Evolutionary conservation across 2,888 invertebrate genomes (phyloP), one percentile per base, ranked within the genome.

Genomic region (Agrotis clavis): DNA sequence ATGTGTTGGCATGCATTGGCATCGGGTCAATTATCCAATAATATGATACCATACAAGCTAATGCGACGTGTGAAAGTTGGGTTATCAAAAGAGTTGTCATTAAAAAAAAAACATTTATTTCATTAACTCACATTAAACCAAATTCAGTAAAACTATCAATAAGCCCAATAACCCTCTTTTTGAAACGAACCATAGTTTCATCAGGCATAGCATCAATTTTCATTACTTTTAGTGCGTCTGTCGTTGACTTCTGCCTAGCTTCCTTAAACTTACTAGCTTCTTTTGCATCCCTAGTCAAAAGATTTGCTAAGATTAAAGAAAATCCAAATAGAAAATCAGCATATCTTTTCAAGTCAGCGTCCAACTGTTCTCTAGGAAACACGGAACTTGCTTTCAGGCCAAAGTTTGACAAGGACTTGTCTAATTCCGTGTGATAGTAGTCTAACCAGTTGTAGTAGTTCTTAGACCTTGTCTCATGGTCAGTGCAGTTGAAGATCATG

Each of bases 401-500:
- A 51, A 81, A 86, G 48, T 83, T 79, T 0, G 70, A 66, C 16
- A 90, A 73, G 3, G 76, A 77, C 0, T 82, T 84, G 9, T 87
- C 87, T 41, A 90, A 73, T 67, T 85, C 82, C 5, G 67, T 25
- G 61, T 90, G 81, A 54, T 90, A 90, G 48, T 82, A 84, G 63
- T 90, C 87, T 1, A 90, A 71, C 89, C 90, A 90, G 19, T 80
- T 86, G 11, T 87, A 59, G 56, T 83, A 92, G 41, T 90, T 72
- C 18, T 87, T 66, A 0, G 47, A 57, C 35, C 91, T 87, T 3
- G 83, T 82, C 9, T 84, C 82, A 30, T 92, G 77, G 59, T 90
- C 86, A 0, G 91, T 90, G 61, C 90, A 89, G 71, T 87, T 90
- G 25, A 84, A 78, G 48, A 85, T 83, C 77, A 76, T 82, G 78